Evolutionary conservation across 2,113 vertebrate species (phyloP).

Genomic region (Grammomys surdaster): DNA sequence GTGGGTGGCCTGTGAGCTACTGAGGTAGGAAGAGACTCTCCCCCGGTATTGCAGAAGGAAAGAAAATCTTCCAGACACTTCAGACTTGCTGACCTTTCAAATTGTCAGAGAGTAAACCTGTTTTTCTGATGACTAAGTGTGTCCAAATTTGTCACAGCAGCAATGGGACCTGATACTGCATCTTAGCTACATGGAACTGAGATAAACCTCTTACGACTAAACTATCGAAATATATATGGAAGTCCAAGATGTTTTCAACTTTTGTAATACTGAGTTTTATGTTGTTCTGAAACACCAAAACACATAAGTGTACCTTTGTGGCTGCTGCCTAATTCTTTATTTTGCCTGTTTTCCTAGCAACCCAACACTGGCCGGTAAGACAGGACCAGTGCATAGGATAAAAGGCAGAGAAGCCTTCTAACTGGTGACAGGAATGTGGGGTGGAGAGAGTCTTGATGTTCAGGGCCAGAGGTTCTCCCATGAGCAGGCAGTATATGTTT

Average conservation of each 20-base stretch:
- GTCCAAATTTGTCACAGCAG: neutral
- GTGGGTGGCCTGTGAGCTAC: neutral
- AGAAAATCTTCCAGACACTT: neutral
- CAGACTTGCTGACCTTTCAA: neutral
- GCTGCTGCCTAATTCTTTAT: neutral
- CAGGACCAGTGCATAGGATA: neutral
- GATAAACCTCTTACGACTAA: neutral
- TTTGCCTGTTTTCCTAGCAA: neutral
- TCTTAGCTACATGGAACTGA: neutral
- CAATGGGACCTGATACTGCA: neutral
- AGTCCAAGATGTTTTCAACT: neutral
- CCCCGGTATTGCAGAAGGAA: neutral
- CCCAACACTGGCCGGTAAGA: neutral
- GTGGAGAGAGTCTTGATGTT: neutral
- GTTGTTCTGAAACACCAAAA: constrained; percentile 27
- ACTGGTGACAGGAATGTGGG: too few species aligned
- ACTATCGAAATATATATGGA: neutral
- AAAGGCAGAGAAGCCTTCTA: neutral
- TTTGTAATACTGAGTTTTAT: neutral
- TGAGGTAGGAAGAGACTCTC: neutral
- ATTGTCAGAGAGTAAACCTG: neutral
- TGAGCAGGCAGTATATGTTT: fast-evolving
- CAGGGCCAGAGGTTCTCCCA: fast-evolving
- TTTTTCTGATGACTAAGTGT: neutral
- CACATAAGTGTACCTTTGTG: neutral